Evolutionary conservation across 1,140 invertebrate species (phyloP).

Genomic region (Drosophila orosa): DNA sequence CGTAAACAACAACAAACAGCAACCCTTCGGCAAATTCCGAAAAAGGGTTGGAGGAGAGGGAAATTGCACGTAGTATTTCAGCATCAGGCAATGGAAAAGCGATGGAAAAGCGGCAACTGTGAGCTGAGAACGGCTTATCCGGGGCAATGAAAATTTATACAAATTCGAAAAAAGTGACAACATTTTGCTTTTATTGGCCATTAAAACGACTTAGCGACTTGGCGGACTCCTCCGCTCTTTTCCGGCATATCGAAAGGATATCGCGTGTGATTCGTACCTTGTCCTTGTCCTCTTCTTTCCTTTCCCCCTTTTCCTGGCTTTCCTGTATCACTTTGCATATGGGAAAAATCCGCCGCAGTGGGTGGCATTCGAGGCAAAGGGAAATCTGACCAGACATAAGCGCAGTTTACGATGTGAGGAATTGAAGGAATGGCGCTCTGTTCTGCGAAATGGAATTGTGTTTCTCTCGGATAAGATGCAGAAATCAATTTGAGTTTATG

Average conservation of each 20-base stretch:
- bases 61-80: conserved; percentile 83
- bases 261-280: conserved; percentile 74
- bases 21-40: conserved; percentile 56
- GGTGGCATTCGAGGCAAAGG: conserved; percentile 6
- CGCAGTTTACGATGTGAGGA: conserved; percentile 41
- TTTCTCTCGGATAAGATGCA: conserved; percentile 21
- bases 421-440: conserved; percentile 7
- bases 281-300: conserved; percentile 23
- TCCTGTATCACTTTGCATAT: conserved; percentile 38
- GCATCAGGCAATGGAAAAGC: conserved; percentile 62
- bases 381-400: conserved; percentile 45
- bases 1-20: conserved; percentile 75
- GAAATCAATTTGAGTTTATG: conserved; percentile 27
- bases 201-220: conserved; percentile 84
- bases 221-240: conserved; percentile 41
- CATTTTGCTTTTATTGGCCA: conserved; percentile 84
- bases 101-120: conserved; percentile 32
- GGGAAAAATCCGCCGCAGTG: conserved; percentile 11
- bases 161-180: conserved; percentile 84
- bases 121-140: conserved; percentile 76
- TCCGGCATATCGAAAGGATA: conserved; percentile 36
- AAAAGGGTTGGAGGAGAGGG: conserved; percentile 7
- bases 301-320: too few relatives aligned
- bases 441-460: conserved; percentile 33
- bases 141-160: conserved; percentile 84